Evolutionary conservation across 2,888 invertebrate species (phyloP), one percentile per base, ranked within the genome.

Genomic region (Dryobota labecula): DNA sequence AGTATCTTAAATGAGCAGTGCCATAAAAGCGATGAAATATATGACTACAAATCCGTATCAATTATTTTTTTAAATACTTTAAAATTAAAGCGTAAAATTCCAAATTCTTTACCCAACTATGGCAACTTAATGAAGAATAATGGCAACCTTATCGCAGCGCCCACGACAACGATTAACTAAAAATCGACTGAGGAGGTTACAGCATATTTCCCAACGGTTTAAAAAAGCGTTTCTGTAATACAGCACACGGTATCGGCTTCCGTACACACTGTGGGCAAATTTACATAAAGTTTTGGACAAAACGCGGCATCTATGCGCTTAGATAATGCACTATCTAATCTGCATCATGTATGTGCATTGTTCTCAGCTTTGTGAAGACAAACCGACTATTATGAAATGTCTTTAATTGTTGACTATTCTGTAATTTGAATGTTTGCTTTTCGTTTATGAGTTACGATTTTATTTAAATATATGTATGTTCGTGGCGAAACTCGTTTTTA

Each of bases 271-370:
- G 38, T 58, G 6, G 36, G 54, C 58, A 77, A 78, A 86, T 85
- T 82, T 82, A 84, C 86, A 77, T 63, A 84, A 70, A 73, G 73
- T 67, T 83, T 78, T 65, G 65, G 61, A 73, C 79, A 78, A 76
- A 82, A 77, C 33, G 80, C 80, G 82, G 78, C 75, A 58, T 76
- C 70, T 80, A 80, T 77, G 72, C 75, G 64, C 45, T 80, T 57
- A 76, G 73, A 76, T 80, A 70, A 60, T 70, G 49, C 71, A 71
- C 30, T 85, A 85, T 85, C 82, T 85, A 84, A 84, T 85, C 86
- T 76, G 70, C 65, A 75, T 85, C 76, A 58, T 70, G 75, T 84
- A 65, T 70, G 71, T 63, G 70, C 80, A 80, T 81, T 81, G 75
- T 74, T 78, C 79, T 62, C 53, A 36, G 58, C 73, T 80, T 82